Conservation (phyloP, 2,797 vertebrate species). For the Buphagus erythrorhynchus region DNA sequence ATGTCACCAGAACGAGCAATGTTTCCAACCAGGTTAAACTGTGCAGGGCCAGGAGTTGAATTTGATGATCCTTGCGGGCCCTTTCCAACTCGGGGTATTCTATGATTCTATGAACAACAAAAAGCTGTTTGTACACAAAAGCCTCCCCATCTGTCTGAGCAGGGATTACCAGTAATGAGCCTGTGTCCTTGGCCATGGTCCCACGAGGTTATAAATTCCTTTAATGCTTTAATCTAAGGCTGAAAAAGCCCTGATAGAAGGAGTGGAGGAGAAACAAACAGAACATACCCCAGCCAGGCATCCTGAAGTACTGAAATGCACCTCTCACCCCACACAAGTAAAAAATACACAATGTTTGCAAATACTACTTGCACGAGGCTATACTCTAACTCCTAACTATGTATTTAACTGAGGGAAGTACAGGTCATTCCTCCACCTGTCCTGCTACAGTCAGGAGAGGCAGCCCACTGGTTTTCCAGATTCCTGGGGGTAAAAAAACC, state of each 20-base stretch:
- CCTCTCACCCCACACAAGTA: neutral
- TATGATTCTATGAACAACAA: neutral
- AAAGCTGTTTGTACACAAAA: conserved; percentile 24
- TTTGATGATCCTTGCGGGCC: neutral
- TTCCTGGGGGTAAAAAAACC: rapidly evolving
- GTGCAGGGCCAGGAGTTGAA: neutral
- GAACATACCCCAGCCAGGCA: neutral
- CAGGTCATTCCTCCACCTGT: neutral
- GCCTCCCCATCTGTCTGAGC: conserved; percentile 16
- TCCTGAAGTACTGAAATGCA: neutral
- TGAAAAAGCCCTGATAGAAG: neutral
- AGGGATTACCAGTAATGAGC: conserved; percentile 35
- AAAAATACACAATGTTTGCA: neutral
- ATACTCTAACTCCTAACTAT: neutral
- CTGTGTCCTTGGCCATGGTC: neutral
- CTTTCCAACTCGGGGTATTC: neutral
- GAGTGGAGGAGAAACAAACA: neutral
- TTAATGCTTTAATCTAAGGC: neutral
- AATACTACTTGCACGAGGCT: neutral
- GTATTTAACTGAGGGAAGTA: neutral
- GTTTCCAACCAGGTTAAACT: neutral
- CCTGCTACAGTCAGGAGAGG: neutral
- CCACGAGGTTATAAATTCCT: neutral
- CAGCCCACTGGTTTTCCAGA: neutral
- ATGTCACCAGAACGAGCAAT: neutral